Conservation (phyloP, 2,888 invertebrate species). For the Limnephilus auricula region DNA sequence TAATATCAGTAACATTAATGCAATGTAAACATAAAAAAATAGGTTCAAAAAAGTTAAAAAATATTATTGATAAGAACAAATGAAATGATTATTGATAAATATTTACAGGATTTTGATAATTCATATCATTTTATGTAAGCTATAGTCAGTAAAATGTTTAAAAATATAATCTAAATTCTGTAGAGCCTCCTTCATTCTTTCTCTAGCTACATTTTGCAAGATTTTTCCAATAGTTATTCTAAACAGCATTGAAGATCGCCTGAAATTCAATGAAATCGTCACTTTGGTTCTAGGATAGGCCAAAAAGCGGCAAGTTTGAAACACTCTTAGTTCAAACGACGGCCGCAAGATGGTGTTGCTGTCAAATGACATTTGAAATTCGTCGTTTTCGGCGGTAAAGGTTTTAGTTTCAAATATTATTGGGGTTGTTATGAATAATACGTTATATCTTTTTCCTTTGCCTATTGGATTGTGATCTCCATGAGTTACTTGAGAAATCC, state of each 20-base stretch:
- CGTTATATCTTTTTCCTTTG: slow-evolving; percentile 59
- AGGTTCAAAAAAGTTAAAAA: neutral
- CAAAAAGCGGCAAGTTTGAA: slow-evolving; percentile 46
- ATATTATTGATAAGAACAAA: neutral
- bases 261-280: slow-evolving; percentile 51
- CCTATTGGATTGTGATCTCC: slow-evolving; percentile 61
- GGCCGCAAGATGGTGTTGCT: slow-evolving; percentile 59
- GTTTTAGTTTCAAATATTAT: slow-evolving; percentile 58
- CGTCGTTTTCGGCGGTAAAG: slow-evolving; percentile 37
- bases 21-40: too few species aligned
- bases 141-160: neutral
- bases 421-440: slow-evolving; percentile 54
- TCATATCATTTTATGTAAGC: slow-evolving; percentile 7
- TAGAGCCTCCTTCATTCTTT: slow-evolving; percentile 57
- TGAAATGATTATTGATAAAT: neutral
- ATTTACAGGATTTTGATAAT: neutral
- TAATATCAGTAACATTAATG: too few species aligned
- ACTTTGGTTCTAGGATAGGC: slow-evolving; percentile 59
- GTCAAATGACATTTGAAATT: slow-evolving; percentile 46
- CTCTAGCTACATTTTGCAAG: slow-evolving; percentile 57
- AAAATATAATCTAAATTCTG: slow-evolving; percentile 58
- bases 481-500: slow-evolving; percentile 55
- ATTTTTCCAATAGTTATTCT: slow-evolving; percentile 52
- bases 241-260: slow-evolving; percentile 57
- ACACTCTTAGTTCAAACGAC: slow-evolving; percentile 55